These are phyloP conservation scores for Drosophila dives DNA, from an alignment of 2,888 invertebrate species.

Conservation along the genomic window DNA sequence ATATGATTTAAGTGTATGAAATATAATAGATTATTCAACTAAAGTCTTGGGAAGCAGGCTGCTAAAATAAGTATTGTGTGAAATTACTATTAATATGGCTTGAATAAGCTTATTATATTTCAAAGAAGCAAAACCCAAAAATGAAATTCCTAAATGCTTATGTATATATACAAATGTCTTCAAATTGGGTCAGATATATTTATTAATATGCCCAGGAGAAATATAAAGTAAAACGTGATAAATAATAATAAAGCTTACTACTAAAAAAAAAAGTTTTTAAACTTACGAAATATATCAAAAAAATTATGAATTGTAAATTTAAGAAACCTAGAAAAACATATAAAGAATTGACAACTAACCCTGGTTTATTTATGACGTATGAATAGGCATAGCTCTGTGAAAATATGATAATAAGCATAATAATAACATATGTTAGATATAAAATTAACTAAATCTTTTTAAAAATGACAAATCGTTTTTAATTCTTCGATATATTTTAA, in stretches of 20 bases:
- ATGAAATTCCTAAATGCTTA: neutral
- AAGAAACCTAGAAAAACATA: neutral
- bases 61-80: slow-evolving; percentile 2
- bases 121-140: neutral
- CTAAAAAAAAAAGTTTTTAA: neutral
- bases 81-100: neutral
- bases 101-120: neutral
- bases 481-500: neutral
- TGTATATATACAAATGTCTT: neutral
- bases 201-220: neutral
- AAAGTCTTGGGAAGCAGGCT: neutral
- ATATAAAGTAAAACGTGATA: neutral
- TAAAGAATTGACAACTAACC: neutral
- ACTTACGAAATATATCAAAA: neutral
- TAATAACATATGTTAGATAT: neutral
- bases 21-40: neutral
- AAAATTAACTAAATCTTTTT: neutral
- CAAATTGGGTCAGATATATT: neutral
- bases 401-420: neutral
- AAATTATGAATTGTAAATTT: neutral
- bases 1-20: slow-evolving; percentile 9
- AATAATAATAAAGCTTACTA: neutral
- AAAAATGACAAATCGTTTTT: too few species aligned
- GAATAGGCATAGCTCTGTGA: too few species aligned
- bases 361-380: too few species aligned